These are phyloP conservation scores for Cotesia vestalis DNA, from an alignment of 1,140 invertebrate species.

Conservation along the genomic window DNA sequence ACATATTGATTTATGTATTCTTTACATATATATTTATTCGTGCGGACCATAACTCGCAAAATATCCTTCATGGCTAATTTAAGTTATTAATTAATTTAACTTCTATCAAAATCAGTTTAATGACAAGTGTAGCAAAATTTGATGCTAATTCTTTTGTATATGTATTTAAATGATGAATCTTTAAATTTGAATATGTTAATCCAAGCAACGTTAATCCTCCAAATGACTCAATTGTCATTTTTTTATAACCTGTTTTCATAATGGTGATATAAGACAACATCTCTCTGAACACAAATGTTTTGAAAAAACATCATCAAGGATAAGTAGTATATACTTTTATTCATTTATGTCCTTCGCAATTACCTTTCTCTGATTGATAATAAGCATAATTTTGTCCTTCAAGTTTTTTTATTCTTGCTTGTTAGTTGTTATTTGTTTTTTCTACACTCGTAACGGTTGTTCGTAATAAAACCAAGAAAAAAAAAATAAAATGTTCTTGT, in stretches of 20 bases:
- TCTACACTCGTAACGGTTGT: slow-evolving; percentile 2
- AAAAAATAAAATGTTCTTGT: slow-evolving; percentile 1
- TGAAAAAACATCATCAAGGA: neutral
- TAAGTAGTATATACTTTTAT: neutral
- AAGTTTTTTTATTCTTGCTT: slow-evolving; percentile 14
- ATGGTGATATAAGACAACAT: neutral
- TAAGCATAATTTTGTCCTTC: slow-evolving; percentile 24
- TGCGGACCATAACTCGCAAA: too few species aligned
- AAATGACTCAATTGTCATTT: neutral
- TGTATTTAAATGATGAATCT: too few species aligned
- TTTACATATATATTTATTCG: too few species aligned
- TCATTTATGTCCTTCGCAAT: slow-evolving; percentile 23
- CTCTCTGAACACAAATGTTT: neutral
- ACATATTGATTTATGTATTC: too few species aligned
- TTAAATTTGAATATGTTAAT: neutral
- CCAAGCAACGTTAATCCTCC: neutral
- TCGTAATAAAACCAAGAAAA: neutral
- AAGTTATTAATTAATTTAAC: too few species aligned
- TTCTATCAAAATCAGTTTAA: too few species aligned
- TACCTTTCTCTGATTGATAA: slow-evolving; percentile 32
- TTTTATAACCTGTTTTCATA: slow-evolving; percentile 2
- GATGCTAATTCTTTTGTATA: too few species aligned
- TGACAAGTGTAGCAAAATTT: too few species aligned
- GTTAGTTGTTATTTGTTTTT: neutral
- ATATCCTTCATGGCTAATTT: too few species aligned